Evolutionary conservation across 2,888 invertebrate genomes (phyloP).

Genomic region (Aethes cnicana): DNA sequence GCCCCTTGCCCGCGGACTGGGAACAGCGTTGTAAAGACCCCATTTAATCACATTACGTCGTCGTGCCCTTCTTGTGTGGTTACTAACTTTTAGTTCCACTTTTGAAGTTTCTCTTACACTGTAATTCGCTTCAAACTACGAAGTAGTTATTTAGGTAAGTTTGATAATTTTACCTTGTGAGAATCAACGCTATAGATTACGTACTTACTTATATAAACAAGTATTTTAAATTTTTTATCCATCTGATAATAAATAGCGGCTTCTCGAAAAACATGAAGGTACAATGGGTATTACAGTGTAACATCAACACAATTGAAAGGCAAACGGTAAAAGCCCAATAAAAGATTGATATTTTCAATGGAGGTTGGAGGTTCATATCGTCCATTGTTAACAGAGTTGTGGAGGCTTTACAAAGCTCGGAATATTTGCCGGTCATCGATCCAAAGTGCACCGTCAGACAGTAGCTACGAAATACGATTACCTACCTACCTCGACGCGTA

Average conservation of each 20-base stretch:
- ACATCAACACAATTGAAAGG: neutral
- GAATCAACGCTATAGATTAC: too few species aligned
- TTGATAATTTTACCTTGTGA: too few species aligned
- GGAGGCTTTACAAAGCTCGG: conserved; percentile 3
- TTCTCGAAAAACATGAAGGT: too few species aligned
- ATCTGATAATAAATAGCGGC: too few species aligned
- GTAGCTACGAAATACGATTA: too few species aligned
- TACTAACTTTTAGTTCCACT: conserved; percentile 2
- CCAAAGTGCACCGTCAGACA: conserved; percentile 6
- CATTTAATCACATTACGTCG: conserved; percentile 22
- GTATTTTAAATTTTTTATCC: too few species aligned
- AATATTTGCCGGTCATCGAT: conserved; percentile 4
- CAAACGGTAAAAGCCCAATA: conserved; percentile 4
- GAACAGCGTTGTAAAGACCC: conserved; percentile 11
- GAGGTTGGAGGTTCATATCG: too few species aligned
- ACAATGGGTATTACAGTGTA: conserved; percentile 13
- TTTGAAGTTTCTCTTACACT: conserved; percentile 2
- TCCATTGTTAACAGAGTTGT: conserved; percentile 8
- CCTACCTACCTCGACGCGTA: too few species aligned
- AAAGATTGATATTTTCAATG: conserved; percentile 11
- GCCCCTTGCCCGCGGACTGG: conserved; percentile 8
- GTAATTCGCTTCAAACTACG: neutral
- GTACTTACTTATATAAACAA: too few species aligned
- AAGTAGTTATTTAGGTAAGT: too few species aligned
- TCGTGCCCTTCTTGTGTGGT: conserved; percentile 5